Percentiles rank a stretch among this genome's conserved stretches.
These are phyloP conservation scores for Tetragonula carbonaria DNA, from an alignment of 2,888 invertebrate species.

Conservation along the genomic window DNA sequence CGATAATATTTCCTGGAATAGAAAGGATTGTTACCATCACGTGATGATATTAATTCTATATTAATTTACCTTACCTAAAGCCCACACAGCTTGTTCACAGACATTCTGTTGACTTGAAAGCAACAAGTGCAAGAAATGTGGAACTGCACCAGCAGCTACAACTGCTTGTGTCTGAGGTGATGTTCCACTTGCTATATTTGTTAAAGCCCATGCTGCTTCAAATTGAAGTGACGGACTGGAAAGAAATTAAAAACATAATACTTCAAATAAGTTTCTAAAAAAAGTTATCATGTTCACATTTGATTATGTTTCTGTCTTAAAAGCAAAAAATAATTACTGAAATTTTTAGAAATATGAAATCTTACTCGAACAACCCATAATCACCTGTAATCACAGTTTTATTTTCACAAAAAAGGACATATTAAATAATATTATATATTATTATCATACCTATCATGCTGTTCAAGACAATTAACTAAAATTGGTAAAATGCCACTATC, in stretches of 20 bases:
- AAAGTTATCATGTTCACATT: not conserved
- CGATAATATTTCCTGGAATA: constrained; percentile 89
- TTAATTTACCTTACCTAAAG: constrained; percentile 88
- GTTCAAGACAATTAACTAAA: constrained; percentile 94
- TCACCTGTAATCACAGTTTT: not conserved
- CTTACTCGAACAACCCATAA: not conserved
- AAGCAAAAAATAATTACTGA: not conserved
- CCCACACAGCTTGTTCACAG: constrained; percentile 99
- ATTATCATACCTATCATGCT: constrained; percentile 88
- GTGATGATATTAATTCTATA: not conserved
- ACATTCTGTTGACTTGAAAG: constrained; percentile 98
- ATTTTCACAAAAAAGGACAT: not conserved
- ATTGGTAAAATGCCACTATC: constrained; percentile 97
- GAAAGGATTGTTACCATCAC: not conserved
- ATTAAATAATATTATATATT: not conserved
- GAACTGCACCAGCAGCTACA: constrained; percentile 97
- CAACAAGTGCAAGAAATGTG: constrained; percentile 95
- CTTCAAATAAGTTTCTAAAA: not conserved
- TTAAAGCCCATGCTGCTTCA: constrained; percentile 98
- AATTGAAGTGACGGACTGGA: constrained; percentile 94
- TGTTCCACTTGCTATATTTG: constrained; percentile 98
- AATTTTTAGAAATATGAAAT: not conserved
- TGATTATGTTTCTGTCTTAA: too few relatives aligned
- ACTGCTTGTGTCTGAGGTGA: constrained; percentile 96
- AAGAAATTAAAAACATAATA: constrained; percentile 1